These are phyloP conservation scores for Hoplias malabaricus DNA, from an alignment of 2,113 vertebrate species.

Conservation along the genomic window DNA sequence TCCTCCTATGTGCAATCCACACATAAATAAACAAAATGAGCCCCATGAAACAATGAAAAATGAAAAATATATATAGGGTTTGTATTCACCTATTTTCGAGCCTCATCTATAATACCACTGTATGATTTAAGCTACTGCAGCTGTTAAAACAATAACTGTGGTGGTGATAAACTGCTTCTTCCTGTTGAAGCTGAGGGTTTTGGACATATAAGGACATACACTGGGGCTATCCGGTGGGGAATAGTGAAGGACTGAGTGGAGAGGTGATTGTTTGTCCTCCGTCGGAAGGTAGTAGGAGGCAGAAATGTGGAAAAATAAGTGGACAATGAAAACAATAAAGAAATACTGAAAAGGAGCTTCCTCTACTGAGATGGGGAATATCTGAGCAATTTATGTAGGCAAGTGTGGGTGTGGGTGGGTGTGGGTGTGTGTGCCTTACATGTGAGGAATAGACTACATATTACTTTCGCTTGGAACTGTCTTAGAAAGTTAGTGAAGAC, in stretches of 20 bases:
- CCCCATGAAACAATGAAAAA: not conserved
- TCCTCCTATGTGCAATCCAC: no score
- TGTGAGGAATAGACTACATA: slow-evolving; percentile 3
- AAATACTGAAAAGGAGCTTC: slow-evolving; percentile 52
- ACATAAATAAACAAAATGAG: not conserved
- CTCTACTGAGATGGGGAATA: slow-evolving; percentile 43
- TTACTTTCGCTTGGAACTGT: not conserved
- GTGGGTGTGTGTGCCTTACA: not conserved
- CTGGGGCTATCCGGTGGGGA: slow-evolving; percentile 38
- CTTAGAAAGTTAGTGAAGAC: slow-evolving; percentile 15
- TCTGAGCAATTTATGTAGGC: not conserved
- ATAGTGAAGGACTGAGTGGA: slow-evolving; percentile 46
- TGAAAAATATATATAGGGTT: not conserved
- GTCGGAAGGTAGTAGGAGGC: slow-evolving; percentile 50
- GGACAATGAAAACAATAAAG: slow-evolving; percentile 46
- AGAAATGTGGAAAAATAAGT: slow-evolving; percentile 41
- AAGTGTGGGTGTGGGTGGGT: slow-evolving; percentile 20
- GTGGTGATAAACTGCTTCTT: slow-evolving; percentile 61
- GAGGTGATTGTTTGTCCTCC: slow-evolving; percentile 63
- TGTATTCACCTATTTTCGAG: not conserved
- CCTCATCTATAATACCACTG: slow-evolving; percentile 50
- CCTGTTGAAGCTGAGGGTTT: slow-evolving; percentile 57
- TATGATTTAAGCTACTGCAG: slow-evolving; percentile 54
- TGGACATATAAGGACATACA: slow-evolving; percentile 75
- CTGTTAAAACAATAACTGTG: slow-evolving; percentile 61